A percentile compares a stretch with the other conserved stretches of the same genome.
phyloP scores from a whole-genome alignment of 2,113 vertebrate genomes.

The Oryzias javanicus region DNA sequence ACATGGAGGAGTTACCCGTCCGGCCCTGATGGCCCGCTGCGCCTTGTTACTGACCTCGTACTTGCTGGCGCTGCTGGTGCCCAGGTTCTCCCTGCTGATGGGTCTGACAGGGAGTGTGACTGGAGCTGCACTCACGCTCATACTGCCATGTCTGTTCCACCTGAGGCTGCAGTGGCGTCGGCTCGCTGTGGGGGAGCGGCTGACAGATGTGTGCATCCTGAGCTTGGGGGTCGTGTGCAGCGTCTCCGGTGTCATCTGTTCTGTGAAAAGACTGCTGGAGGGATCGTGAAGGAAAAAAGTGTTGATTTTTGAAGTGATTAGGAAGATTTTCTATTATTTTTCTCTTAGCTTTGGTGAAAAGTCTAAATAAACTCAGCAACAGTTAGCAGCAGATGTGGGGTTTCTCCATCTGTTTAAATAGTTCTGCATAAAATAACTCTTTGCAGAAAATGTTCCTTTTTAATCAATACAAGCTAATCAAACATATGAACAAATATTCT shows the following conservation, averaged over 20 bases:
- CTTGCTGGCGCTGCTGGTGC: slow-evolving; percentile 76
- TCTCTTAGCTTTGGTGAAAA: not conserved
- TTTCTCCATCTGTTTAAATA: too few species aligned
- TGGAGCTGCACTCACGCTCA: slow-evolving; percentile 78
- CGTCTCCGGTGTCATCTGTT: slow-evolving; percentile 77
- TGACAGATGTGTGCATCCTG: slow-evolving; percentile 74
- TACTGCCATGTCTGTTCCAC: slow-evolving; percentile 82
- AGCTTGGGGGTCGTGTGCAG: slow-evolving; percentile 78
- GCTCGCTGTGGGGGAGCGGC: slow-evolving; percentile 63
- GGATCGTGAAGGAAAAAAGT: slow-evolving; percentile 41
- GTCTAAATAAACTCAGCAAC: too few species aligned
- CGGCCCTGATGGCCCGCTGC: slow-evolving; percentile 64
- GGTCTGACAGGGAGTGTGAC: slow-evolving; percentile 81
- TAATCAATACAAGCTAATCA: too few species aligned
- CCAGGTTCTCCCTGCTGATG: slow-evolving; percentile 80
- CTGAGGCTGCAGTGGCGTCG: slow-evolving; percentile 78
- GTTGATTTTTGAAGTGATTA: too few species aligned
- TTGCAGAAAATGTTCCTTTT: too few species aligned
- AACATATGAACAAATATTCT: too few species aligned
- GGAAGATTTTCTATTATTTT: too few species aligned
- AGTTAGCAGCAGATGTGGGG: too few species aligned
- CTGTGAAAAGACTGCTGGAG: slow-evolving; percentile 70
- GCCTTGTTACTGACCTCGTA: slow-evolving; percentile 77
- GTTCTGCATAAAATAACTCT: too few species aligned
- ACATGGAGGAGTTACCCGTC: slow-evolving; percentile 23